Base-by-base conservation (phyloP, 2,113 vertebrate species). In the Cyanoramphus novaezelandiae region DNA sequence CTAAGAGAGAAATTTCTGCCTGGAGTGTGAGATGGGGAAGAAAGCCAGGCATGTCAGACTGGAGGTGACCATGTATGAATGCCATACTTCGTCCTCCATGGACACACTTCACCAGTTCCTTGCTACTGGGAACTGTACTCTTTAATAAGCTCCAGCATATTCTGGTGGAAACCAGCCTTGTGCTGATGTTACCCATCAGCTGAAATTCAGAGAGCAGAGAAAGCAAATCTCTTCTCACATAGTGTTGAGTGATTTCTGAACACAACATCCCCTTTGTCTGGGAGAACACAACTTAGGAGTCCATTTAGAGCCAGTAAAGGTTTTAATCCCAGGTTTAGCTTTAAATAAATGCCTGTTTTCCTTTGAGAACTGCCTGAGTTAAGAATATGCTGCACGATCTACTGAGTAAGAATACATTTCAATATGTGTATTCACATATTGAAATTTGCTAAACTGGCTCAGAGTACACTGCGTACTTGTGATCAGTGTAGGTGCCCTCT, bases 261-360 rank as follows among this genome's bases (percentile, higher is more conserved):
- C 33, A 72, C 28, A 50, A 24, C 44, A 82, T 68, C 57, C 75
- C 8, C 37, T 75, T 33, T 77, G 41, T 82, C 59, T 81, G 69
- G 46, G 33, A 88, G 28, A 84, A 37, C 70, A 65, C 78, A 59
- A 43, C 25, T 89, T 49, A 31, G 57, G 52, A 85, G 92, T 93
- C 83, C 69, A 33, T 89, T 91, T 93, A 53, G 49, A 86, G 81
- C 49, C 59, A 91, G 63, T 29, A 94, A 94, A 87, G 92, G 94
- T 93, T 89, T 95, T 96, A 93, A 96, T 83, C 81, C 59, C 23
- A 24, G 81, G 69, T 84, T 94, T 93, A 91, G 52, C 82, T 94
- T 95, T 92, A 93, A 89, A 91, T 75, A 96, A 96, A 92, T 87
- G 49, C 81, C 67, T 44, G 9, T 49, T 88, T 91, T 87, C 92